These are phyloP conservation scores for Drosophila arizonae DNA, from an alignment of 1,140 invertebrate species.

Conservation along the genomic window DNA sequence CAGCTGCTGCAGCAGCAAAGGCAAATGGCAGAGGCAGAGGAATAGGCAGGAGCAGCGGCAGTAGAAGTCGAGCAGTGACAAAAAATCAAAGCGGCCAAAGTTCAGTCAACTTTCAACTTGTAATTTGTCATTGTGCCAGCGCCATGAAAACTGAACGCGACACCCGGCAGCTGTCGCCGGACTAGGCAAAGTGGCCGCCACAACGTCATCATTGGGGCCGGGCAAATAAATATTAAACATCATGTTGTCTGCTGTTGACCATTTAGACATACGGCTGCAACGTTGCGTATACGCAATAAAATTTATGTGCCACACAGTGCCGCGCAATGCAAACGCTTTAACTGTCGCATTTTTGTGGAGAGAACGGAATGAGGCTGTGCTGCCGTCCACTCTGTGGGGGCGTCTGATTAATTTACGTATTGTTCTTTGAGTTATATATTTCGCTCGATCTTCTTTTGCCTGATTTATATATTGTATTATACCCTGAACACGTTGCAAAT, in stretches of 20 bases:
- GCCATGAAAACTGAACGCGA: constrained; percentile 57
- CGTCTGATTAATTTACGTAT: constrained; percentile 75
- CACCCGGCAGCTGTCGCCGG: constrained; percentile 49
- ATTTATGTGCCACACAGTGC: constrained; percentile 55
- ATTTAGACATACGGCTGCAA: constrained; percentile 28
- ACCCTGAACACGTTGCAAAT: too few species aligned
- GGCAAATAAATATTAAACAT: constrained; percentile 68
- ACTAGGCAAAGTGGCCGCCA: constrained; percentile 57
- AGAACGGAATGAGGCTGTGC: constrained; percentile 43
- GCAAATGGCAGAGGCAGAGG: background rate
- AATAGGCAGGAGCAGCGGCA: too few species aligned
- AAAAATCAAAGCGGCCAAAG: constrained; percentile 44
- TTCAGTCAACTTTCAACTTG: constrained; percentile 79
- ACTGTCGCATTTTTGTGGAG: constrained; percentile 77
- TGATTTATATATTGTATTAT: background rate
- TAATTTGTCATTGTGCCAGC: constrained; percentile 79
- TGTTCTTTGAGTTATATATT: constrained; percentile 63
- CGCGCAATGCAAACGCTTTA: constrained; percentile 58
- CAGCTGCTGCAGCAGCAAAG: background rate
- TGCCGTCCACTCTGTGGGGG: constrained; percentile 41
- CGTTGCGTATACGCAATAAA: constrained; percentile 75
- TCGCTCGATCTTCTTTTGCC: background rate
- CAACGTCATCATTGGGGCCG: constrained; percentile 54
- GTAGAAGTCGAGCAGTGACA: too few species aligned
- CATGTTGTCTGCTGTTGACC: constrained; percentile 42